These are phyloP conservation scores for Varecia variegata DNA, from an alignment of 2,797 vertebrate species.

Conservation along the genomic window DNA sequence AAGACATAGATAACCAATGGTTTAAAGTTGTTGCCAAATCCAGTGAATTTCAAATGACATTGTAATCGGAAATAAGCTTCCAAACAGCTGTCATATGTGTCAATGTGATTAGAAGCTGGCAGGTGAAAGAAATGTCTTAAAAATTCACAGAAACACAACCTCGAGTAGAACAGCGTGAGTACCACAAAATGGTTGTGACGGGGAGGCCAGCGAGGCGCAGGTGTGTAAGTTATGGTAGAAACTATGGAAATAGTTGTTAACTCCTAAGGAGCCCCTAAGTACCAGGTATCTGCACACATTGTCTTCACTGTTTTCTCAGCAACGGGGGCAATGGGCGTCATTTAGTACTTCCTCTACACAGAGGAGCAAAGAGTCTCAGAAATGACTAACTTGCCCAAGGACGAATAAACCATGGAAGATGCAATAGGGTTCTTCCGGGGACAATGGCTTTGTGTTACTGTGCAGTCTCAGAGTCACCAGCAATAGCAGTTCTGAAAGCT, in stretches of 20 bases:
- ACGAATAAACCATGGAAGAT: background rate
- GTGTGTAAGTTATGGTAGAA: background rate
- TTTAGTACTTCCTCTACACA: background rate
- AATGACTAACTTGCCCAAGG: background rate
- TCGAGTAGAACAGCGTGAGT: background rate
- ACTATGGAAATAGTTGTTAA: background rate
- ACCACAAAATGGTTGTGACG: background rate
- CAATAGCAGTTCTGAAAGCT: background rate
- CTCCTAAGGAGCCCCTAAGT: background rate
- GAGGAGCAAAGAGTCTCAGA: background rate
- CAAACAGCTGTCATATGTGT: background rate
- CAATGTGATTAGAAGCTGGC: background rate
- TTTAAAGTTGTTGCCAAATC: background rate
- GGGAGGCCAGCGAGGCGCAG: background rate
- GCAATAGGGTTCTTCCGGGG: background rate
- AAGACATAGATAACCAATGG: background rate
- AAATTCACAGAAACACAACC: background rate
- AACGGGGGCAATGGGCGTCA: fast-evolving
- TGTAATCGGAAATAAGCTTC: constrained; percentile 29
- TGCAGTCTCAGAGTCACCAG: too few relatives aligned
- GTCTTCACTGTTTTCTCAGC: too few relatives aligned
- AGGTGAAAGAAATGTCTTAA: background rate
- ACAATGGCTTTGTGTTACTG: background rate
- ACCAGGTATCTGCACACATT: background rate
- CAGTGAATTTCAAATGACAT: background rate